Evolutionary conservation across 2,888 invertebrate genomes (phyloP), one percentile per base, ranked within the genome.

Genomic region (Hipparchia sbordonii): DNA sequence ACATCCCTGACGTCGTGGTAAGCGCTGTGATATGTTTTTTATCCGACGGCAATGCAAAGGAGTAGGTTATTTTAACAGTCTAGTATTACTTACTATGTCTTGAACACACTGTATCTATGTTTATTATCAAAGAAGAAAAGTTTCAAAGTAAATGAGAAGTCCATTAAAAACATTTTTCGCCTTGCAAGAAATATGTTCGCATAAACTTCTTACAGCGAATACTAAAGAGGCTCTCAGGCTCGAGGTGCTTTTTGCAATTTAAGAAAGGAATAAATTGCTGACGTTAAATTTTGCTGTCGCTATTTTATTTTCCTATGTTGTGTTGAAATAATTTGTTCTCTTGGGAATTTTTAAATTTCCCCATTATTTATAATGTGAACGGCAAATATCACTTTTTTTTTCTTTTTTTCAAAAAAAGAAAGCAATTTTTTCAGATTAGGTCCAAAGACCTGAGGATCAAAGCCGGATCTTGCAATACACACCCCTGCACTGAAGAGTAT

Each of bases 141-240:
- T 4, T 57, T 6, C 59, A 60, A 68, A 59, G 51, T 68, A 68
- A 68, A 68, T 68, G 48, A 46, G 51, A 60, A 48, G 12, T 68
- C 57, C 51, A 68, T 60, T 68, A 59, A 51, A 23, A 45, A 68
- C 33, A 13, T 46, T 51, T 52, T 66, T 52, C 51, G 23, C 2
- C 23, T 7, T 23, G 68, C 46, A 33, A 51, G 59, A 48, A 67
- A 68, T 68, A 68, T 9, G 33, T 10, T 23, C 12, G 51, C 51
- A 51, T 59, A 60, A 59, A 68, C 59, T 59, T 59, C 48, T 68
- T 57, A 59, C 48, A 60, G 57, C 48, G 68, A 68, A 59, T 68
- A 59, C 59, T 59, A 68, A 68, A 68, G 68, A 68, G 60, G 68
- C 48, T 51, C 57, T 60, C 48, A 12, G 10, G 7, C 33, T 9